Evolutionary conservation across 2,888 invertebrate species (phyloP), one percentile per base, ranked within the genome.

Genomic region (Agapetus fuscipes): DNA sequence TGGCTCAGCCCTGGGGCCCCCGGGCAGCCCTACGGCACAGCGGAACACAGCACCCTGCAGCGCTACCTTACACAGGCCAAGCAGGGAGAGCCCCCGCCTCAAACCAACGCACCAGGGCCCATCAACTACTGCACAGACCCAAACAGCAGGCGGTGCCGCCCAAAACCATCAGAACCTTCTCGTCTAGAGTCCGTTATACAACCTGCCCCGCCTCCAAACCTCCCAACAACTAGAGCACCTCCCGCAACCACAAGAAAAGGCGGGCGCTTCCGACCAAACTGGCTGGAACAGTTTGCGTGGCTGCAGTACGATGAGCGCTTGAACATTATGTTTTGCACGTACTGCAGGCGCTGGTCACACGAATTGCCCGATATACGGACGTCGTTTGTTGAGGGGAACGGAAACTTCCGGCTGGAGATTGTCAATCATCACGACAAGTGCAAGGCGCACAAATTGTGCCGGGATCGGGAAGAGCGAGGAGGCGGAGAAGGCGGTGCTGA

Each of bases 401-500:
- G 78, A 31, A 83, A 83, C 59, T 83, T 83, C 61, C 71, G 83
- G 36, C 64, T 83, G 45, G 83, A 83, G 64, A 83, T 83, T 52
- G 76, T 84, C 31, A 83, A 83, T 57, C 83, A 83, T 59, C 83
- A 83, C 55, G 79, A 83, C 57, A 83, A 80, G 56, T 82, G 81
- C 57, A 84, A 83, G 59, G 82, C 82, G 20, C 83, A 83, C 57
- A 73, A 77, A 50, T 60, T 81, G 52, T 83, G 83, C 56, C 61
- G 60, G 31, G 72, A 71, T 42, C 59, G 69, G 3, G 73, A 74
- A 51, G 54, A 57, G 25, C 56, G 60, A 38, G 43, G 16, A 29
- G 39, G 30, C 28, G 37, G 26, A 41, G 44, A 43, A 35, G 38
- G 42, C 7, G 40, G 35, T 2, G 42, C 13, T 9, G 37, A 17